Conservation (phyloP, 1,140 invertebrate genomes). For the Calephelis virginiensis region DNA sequence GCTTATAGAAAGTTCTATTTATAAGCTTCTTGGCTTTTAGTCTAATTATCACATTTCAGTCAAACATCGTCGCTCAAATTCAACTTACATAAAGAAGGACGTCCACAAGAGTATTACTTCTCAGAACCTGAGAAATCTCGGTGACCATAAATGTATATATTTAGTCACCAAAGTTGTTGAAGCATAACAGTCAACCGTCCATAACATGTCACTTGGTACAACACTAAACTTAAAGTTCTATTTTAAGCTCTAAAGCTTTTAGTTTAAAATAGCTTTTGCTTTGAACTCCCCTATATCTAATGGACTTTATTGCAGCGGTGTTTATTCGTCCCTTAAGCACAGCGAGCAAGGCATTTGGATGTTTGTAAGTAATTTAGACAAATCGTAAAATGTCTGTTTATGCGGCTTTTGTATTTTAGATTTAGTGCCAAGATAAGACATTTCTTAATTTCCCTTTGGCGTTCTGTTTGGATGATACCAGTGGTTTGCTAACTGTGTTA, state of each 20-base stretch:
- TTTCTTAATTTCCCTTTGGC: slow-evolving; percentile 10
- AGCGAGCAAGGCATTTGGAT: slow-evolving; percentile 26
- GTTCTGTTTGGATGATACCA: neutral
- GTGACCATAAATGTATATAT: slow-evolving; percentile 16
- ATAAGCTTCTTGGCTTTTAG: too few relatives aligned
- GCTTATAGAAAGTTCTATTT: too few relatives aligned
- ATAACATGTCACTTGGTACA: slow-evolving; percentile 32
- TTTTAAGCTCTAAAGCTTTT: slow-evolving; percentile 24
- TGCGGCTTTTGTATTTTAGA: slow-evolving; percentile 17
- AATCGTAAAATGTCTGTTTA: slow-evolving; percentile 20
- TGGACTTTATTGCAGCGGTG: slow-evolving; percentile 29
- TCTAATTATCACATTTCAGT: too few relatives aligned
- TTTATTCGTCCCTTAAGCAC: slow-evolving; percentile 30
- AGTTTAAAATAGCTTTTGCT: slow-evolving; percentile 18
- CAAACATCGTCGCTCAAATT: too few relatives aligned
- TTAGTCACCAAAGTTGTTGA: slow-evolving; percentile 35
- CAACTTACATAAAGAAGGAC: too few relatives aligned
- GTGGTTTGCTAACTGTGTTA: too few relatives aligned
- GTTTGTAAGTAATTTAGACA: slow-evolving; percentile 26
- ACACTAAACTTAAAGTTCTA: slow-evolving; percentile 17
- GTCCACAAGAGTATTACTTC: too few relatives aligned
- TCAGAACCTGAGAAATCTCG: neutral
- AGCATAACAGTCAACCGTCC: slow-evolving; percentile 32
- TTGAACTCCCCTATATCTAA: neutral
- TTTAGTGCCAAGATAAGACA: slow-evolving; percentile 1